phyloP scores from a whole-genome alignment of 2,113 vertebrate genomes.

The Pedetes capensis region DNA sequence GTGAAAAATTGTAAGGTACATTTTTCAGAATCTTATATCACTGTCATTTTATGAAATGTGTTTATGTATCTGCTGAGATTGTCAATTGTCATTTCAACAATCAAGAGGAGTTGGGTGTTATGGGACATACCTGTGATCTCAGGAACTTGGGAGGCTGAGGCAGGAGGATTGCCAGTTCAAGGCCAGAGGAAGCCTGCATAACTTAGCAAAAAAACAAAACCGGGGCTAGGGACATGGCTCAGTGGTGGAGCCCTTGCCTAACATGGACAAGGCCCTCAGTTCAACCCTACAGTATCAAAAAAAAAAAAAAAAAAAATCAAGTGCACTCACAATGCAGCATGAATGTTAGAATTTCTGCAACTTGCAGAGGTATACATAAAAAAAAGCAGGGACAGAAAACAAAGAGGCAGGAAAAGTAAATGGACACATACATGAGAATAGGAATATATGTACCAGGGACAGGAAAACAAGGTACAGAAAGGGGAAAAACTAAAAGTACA shows the following conservation, averaged over 20 bases:
- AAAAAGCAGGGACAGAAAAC: background rate
- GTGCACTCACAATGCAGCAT: background rate
- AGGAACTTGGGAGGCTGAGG: too few species aligned
- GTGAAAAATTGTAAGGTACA: background rate
- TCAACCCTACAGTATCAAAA: too few species aligned
- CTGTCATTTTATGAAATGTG: background rate
- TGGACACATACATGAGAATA: background rate
- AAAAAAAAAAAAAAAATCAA: too few species aligned
- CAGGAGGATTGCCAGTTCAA: too few species aligned
- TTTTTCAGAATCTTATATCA: background rate
- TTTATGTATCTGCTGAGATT: background rate
- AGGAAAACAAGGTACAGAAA: background rate
- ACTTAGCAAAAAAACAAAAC: too few species aligned
- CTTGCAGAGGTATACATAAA: background rate
- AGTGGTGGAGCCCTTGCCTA: too few species aligned
- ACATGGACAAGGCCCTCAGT: too few species aligned
- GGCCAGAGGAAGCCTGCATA: too few species aligned
- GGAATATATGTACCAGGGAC: fast-evolving
- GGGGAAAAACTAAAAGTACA: background rate
- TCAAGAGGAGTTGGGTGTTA: too few species aligned
- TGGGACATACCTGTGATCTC: too few species aligned
- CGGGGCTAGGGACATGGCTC: too few species aligned
- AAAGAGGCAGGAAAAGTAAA: background rate
- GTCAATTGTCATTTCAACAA: background rate
- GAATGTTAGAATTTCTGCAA: background rate